Base-by-base conservation (phyloP, 2,888 invertebrate genomes). In the Tenthredo distinguenda region DNA sequence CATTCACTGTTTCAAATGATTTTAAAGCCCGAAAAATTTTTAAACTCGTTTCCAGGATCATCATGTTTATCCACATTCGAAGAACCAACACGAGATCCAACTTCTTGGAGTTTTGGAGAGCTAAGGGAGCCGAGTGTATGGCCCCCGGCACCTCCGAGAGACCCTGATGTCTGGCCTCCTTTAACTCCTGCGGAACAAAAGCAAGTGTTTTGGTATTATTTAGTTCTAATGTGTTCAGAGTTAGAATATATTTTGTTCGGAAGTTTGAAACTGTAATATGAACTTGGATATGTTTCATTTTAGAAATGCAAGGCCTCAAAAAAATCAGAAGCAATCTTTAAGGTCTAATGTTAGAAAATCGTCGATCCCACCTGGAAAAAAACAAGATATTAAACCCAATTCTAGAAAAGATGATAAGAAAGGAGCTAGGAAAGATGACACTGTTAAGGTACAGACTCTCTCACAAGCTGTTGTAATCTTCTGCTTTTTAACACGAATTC, bases 151-250 rank as follows among this genome's bases (percentile, higher is more conserved):
- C 92, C 93, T 40, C 90, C 95, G 89, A 95, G 96, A 87, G 97
- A 98, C 94, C 97, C 97, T 62, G 97, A 97, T 93, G 97, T 98
- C 2, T 99, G 99, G 98, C 97, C 98, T 7, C 96, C 96, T n/a
- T 97, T 98, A 87, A 96, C 96, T 85, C 96, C 96, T 85, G 96
- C 96, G 3, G 96, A 97, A 92, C 97, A 97, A 94, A 97, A 96
- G 96, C 95, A 91, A 92, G 93, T 92, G 88, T 87, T 86, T 87
- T 77, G 58, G 9, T 26, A 18, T 9, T 77, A 77, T 55, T 18
- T 15, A 2, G 10, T 43, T 18, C 4, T 31, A 10, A 55, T 34
- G 0, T 34, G 12, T 68, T 68, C 15, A 34, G 18, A 15, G 18
- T 72, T 15, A 6, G 43, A 43, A 74, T n/a, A 74, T 21, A 37